These are phyloP conservation scores for Penaeus vannamei DNA, from an alignment of 1,140 invertebrate species.

Conservation along the genomic window DNA sequence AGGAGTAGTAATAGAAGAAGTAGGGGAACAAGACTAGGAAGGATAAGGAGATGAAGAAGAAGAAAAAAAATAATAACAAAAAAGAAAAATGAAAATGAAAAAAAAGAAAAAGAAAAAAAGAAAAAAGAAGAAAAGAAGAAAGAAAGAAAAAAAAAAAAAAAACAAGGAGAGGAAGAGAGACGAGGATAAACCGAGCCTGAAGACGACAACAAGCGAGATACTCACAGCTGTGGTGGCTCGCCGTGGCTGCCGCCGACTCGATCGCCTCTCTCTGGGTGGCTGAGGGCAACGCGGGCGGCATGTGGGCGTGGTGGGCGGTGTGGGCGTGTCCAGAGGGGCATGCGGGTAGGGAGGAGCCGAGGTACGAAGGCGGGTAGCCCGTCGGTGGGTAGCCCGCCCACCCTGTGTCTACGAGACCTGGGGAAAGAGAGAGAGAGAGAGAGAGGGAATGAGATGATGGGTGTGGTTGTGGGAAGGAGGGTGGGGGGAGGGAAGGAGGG, in stretches of 20 bases:
- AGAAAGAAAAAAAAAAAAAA: too few species aligned
- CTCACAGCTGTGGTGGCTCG: constrained; percentile 43
- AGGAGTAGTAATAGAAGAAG: too few species aligned
- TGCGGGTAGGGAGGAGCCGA: constrained; percentile 50
- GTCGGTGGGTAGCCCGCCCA: constrained; percentile 35
- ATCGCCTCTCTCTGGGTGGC: constrained; percentile 23
- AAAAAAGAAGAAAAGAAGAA: too few species aligned
- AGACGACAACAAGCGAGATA: neutral
- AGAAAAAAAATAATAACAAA: too few species aligned
- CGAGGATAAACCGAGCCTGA: neutral
- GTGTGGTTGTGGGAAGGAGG: constrained; percentile 2
- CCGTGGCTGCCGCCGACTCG: neutral
- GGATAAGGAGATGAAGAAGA: too few species aligned
- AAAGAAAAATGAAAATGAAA: neutral
- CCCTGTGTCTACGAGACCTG: constrained; percentile 46
- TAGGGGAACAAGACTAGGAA: too few species aligned
- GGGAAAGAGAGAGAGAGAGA: neutral
- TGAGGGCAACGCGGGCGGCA: constrained; percentile 36
- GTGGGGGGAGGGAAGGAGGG: neutral
- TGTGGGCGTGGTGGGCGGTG: neutral
- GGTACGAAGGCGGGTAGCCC: constrained; percentile 35
- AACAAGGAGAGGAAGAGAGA: neutral
- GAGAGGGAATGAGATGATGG: neutral
- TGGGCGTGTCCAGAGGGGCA: constrained; percentile 21
- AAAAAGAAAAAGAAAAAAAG: too few species aligned